A percentile compares a stretch with the other conserved stretches of the same genome.
These are phyloP conservation scores for Cairina moschata DNA, from an alignment of 2,113 vertebrate species.

Conservation along the genomic window DNA sequence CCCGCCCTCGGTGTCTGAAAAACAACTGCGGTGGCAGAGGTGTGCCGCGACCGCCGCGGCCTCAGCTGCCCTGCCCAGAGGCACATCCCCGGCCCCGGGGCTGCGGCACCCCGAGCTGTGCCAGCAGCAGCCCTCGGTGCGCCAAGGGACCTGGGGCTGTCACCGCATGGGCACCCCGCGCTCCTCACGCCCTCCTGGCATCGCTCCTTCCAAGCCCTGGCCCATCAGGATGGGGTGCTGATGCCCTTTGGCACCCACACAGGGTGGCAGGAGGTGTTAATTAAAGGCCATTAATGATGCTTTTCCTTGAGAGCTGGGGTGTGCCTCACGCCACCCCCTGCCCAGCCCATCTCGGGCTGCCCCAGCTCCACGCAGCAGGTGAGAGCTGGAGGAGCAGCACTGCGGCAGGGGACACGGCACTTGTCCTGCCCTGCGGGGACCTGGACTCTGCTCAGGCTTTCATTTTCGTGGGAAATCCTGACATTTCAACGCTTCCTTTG, in stretches of 20 bases:
- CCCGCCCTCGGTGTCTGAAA: not conserved
- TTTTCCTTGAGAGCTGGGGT: not conserved
- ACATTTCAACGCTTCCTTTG: not conserved
- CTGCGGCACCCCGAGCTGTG: not conserved
- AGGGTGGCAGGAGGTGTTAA: not conserved
- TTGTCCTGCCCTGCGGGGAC: fast-evolving
- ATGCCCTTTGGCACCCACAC: not conserved
- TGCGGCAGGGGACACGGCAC: not conserved
- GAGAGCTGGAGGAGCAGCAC: not conserved
- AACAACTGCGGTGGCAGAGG: not conserved
- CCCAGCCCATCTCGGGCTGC: fast-evolving
- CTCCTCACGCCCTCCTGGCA: not conserved
- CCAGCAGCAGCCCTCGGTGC: not conserved
- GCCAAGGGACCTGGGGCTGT: not conserved
- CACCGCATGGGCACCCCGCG: fast-evolving
- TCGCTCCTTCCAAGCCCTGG: fast-evolving
- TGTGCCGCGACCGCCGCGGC: not conserved
- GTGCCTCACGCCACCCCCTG: not conserved
- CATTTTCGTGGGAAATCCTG: not conserved
- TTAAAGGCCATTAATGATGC: not conserved
- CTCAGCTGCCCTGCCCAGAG: not conserved
- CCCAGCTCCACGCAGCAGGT: fast-evolving
- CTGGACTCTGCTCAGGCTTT: not conserved
- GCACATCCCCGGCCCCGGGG: fast-evolving
- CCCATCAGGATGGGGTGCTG: not conserved